Evolutionary conservation across 1,140 invertebrate species (phyloP).

Genomic region (Drosophila rhopaloa): DNA sequence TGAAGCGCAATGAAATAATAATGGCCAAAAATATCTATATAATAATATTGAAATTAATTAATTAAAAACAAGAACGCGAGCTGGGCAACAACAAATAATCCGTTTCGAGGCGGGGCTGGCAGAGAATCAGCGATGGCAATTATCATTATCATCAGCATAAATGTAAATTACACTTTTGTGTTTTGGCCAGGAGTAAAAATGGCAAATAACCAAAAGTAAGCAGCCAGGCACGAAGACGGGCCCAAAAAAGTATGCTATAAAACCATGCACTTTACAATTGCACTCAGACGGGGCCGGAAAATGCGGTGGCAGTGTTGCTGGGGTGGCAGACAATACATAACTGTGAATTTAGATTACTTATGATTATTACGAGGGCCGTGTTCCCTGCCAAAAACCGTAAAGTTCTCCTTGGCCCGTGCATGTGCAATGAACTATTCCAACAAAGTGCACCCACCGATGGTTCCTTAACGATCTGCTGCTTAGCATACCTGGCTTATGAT

Average conservation of each 20-base stretch:
- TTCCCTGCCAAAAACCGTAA: constrained; percentile 46
- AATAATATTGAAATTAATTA: constrained; percentile 46
- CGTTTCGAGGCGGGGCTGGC: constrained; percentile 2
- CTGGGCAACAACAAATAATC: constrained; percentile 9
- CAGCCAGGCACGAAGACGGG: constrained; percentile 28
- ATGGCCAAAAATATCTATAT: constrained; percentile 38
- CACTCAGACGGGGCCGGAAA: constrained; percentile 24
- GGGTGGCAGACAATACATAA: constrained; percentile 48
- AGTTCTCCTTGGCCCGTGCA: constrained; percentile 31
- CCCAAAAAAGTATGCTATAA: constrained; percentile 45
- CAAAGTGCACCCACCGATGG: constrained; percentile 40
- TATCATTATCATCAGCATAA: constrained; percentile 53
- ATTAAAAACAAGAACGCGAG: constrained; percentile 34
- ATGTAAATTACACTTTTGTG: constrained; percentile 62
- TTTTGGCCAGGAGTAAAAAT: constrained; percentile 22
- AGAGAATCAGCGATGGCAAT: constrained; percentile 27
- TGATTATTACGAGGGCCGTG: constrained; percentile 63
- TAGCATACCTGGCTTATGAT: constrained; percentile 37
- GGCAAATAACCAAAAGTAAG: constrained; percentile 18
- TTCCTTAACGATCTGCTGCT: constrained; percentile 39
- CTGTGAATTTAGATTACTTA: constrained; percentile 70
- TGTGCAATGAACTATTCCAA: constrained; percentile 53
- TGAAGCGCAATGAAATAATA: constrained; percentile 30
- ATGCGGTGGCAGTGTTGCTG: background rate
- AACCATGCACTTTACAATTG: constrained; percentile 52